Evolutionary conservation across 2,797 vertebrate genomes (phyloP), one percentile per base, ranked within the genome.

Genomic region (Channa striata): DNA sequence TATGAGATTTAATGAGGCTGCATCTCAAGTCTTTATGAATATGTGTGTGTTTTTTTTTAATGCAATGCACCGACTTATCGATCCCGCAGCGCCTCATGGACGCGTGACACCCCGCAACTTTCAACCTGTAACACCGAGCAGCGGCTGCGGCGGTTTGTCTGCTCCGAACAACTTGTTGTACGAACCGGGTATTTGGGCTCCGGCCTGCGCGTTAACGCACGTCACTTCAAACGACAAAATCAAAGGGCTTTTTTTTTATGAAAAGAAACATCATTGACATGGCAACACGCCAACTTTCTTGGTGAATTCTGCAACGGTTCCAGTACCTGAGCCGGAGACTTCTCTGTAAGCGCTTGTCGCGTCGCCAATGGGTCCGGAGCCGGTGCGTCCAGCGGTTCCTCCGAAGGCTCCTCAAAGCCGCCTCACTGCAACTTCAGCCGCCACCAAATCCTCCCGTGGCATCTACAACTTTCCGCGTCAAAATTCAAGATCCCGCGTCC

Each of bases 401-500:
- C 88, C 87, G 81, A 81, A 88, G 82, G 89, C 90, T 85, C 87
- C 85, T 90, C 89, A 89, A 85, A 85, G 85, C 88, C 85, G 90
- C 74, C 76, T 62, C 84, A 83, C 80, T 66, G 88, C 61, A 88
- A 91, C 91, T 87, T 84, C 76, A 72, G 74, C 47, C 42, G 71
- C 46, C 50, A 46, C 72, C 50, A 83, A 87, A 91, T 93, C 89
- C 92, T 78, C 51, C 61, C 69, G 73, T 17, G 68, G 62, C 66
- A 37, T 51, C 40, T 20, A 47, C 11, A 90, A 90, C 91, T 91
- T 87, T 81, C 82, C 75, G 80, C 67, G 74, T 85, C 74, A 44
- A 89, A 86, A 81, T 76, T 54, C 66, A 43, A 39, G 64, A 63
- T 75, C 56, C 74, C 36, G 56, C 25, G 67, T 73, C 80, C 60